A percentile compares a stretch with the other conserved stretches of the same genome.
Evolutionary conservation across 2,113 vertebrate genomes (phyloP).

Genomic region (Mormoops blainvillei): DNA sequence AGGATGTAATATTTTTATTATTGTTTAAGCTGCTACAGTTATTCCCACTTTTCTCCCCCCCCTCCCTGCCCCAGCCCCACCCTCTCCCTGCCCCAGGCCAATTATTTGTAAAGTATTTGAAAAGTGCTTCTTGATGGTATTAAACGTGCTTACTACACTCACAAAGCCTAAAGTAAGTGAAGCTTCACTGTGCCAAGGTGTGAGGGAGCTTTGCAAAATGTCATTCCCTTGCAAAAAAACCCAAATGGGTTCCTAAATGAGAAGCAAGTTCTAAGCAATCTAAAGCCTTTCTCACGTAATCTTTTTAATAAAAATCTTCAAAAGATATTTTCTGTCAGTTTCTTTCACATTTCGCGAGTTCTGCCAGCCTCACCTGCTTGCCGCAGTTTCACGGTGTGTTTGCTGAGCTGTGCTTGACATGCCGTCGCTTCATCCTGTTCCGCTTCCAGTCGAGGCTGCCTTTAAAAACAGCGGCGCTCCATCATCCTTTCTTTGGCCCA

Average conservation of each 20-base stretch:
- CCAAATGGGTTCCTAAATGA: constrained; percentile 18
- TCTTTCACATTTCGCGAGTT: constrained; percentile 5
- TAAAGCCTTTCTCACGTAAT: neutral
- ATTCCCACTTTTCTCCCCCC: too few relatives aligned
- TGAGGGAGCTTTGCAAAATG: neutral
- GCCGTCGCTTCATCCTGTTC: neutral
- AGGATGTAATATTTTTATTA: neutral
- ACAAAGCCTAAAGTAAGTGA: neutral
- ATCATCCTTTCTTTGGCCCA: constrained; percentile 45
- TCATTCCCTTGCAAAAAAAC: constrained; percentile 22
- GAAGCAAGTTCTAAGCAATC: constrained; percentile 10
- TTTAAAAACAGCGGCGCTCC: constrained; percentile 47
- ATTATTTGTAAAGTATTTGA: neutral
- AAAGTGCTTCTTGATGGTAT: neutral
- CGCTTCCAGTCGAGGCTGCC: neutral
- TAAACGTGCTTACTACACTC: neutral
- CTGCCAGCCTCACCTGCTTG: constrained; percentile 1
- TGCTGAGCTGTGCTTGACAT: neutral
- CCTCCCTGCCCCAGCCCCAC: too few relatives aligned
- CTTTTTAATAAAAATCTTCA: constrained; percentile 26
- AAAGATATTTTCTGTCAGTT: neutral
- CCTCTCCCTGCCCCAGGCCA: too few relatives aligned
- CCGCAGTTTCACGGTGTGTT: neutral
- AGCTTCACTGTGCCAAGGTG: neutral
- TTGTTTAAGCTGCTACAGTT: too few relatives aligned